These are phyloP conservation scores for Brachirus orientalis DNA, from an alignment of 2,113 vertebrate species.

Conservation along the genomic window DNA sequence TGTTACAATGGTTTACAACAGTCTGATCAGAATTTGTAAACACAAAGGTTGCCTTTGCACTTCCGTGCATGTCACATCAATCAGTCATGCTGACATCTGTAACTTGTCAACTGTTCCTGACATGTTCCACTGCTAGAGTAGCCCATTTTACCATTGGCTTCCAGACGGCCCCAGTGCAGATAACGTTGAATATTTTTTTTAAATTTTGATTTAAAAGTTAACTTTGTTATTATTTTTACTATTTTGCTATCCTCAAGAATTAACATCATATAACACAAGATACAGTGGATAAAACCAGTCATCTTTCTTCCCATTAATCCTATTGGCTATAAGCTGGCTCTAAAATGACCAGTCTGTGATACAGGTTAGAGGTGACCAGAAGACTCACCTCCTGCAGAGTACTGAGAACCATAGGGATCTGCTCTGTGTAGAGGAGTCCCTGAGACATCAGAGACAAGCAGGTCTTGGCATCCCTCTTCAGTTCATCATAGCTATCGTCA, in stretches of 20 bases:
- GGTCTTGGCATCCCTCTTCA: conserved; percentile 97
- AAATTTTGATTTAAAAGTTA: not conserved
- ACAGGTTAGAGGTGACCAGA: conserved; percentile 8
- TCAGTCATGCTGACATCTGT: not conserved
- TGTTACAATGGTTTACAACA: not conserved
- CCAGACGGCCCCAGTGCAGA: too few species aligned
- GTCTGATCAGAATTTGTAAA: not conserved
- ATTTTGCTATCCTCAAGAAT: not conserved
- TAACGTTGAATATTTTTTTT: not conserved
- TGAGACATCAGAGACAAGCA: conserved; percentile 97
- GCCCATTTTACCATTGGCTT: too few species aligned
- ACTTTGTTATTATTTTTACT: too few species aligned
- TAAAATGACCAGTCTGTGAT: conserved; percentile 17
- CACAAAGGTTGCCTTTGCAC: not conserved
- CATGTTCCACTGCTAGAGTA: not conserved
- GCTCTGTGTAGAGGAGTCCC: conserved; percentile 93
- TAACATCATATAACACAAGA: too few species aligned
- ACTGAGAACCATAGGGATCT: conserved; percentile 93
- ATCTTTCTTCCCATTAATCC: too few species aligned
- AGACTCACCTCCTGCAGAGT: conserved; percentile 78
- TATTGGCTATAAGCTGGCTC: too few species aligned
- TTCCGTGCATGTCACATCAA: not conserved
- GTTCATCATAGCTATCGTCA: conserved; percentile 95
- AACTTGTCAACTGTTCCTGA: not conserved
- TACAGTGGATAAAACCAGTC: too few species aligned